Evolutionary conservation across 1,140 invertebrate genomes (phyloP), one percentile per base, ranked within the genome.

Genomic region (Triops cancriformis): DNA sequence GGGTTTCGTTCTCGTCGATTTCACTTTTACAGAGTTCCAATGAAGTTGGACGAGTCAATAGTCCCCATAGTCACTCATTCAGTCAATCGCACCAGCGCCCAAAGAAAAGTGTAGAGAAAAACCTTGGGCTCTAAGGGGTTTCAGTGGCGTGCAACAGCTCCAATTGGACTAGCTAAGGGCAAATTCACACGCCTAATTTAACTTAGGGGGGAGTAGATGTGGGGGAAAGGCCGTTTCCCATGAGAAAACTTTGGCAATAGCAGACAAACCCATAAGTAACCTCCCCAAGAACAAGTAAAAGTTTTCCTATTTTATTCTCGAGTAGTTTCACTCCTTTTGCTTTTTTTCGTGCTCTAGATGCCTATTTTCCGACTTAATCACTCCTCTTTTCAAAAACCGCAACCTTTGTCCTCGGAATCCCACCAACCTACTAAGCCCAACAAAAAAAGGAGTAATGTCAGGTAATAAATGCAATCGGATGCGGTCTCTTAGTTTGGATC

Each of bases 171-270:
- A 64, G 51, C 51, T 64, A 6, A 18, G 51, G 51, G 51, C 51
- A 64, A 37, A 18, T 64, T 64, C 51, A 64, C 51, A 64, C 51
- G 51, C 51, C 51, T 64, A 64, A 64, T 64, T 64, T 64, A 64
- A 64, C 51, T 64, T 10, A 18, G 51, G 51, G 51, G 14, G 51
- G 31, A 7, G 7, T 2, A 37, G 2, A 7, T 37, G 31, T 2
- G 31, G 31, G 31, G 31, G n/a, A n/a, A 45, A 64, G 51, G 18
- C 51, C 14, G 18, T n/a, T 64, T 64, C 51, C 51, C 51, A 64
- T 64, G 51, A 64, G 51, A 64, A 64, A 64, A 64, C 51, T 64
- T 64, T 64, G 51, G 51, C 51, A 64, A 64, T 64, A 64, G 51
- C 51, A 23, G 31, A 37, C n/a, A 64, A 64, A 64, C 51, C 14